Evolutionary conservation across 2,888 invertebrate genomes (phyloP).

Genomic region (Exocentrus adspersus): DNA sequence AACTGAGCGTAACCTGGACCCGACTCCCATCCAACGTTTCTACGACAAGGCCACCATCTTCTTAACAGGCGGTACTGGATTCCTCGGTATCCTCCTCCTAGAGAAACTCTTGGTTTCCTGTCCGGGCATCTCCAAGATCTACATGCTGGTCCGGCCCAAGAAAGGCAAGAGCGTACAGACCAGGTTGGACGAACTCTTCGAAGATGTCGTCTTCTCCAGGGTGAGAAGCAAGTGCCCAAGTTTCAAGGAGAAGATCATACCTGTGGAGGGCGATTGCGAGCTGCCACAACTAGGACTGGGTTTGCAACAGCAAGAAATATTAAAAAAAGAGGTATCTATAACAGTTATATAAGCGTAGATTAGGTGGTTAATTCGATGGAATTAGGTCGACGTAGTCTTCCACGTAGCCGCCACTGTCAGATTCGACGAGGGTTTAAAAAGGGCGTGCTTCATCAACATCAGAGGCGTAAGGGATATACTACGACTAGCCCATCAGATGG

Average conservation of each 20-base stretch:
- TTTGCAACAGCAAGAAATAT: neutral
- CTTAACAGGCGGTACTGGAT: neutral
- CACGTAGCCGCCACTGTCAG: conserved; percentile 70
- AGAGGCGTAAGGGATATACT: conserved; percentile 74
- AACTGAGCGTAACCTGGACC: too few relatives aligned
- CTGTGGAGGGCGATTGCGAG: neutral
- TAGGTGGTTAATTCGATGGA: too few relatives aligned
- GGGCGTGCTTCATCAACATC: conserved; percentile 80
- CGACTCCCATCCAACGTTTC: neutral
- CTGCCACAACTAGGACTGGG: conserved; percentile 3
- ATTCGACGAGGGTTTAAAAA: conserved; percentile 80
- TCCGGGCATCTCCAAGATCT: neutral
- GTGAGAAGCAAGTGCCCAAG: neutral
- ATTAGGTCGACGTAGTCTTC: conserved; percentile 65
- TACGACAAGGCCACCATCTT: neutral
- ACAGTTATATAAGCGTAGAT: too few relatives aligned
- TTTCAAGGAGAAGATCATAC: neutral
- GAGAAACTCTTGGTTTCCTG: neutral
- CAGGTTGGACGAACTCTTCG: neutral
- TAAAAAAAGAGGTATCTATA: conserved; percentile 35
- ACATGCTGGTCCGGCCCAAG: neutral
- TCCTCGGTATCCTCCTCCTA: neutral
- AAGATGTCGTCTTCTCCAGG: neutral
- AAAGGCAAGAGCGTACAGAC: neutral
- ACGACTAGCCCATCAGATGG: conserved; percentile 73